Evolutionary conservation across 2,113 vertebrate species (phyloP).

Genomic region (Cyprinodon tularosa): DNA sequence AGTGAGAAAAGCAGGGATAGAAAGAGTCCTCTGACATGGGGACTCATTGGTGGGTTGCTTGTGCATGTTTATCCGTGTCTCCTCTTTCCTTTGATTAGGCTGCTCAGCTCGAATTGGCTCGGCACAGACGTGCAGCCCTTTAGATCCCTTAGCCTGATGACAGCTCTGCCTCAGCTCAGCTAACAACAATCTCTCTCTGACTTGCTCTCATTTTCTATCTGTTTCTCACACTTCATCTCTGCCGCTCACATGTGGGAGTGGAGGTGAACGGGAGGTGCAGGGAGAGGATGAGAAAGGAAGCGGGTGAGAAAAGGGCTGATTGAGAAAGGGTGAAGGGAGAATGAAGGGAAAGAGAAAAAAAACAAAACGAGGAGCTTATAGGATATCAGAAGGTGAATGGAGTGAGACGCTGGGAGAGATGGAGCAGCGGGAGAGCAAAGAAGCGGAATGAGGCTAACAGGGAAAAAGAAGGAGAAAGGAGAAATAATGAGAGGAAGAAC

Average conservation of each 20-base stretch:
- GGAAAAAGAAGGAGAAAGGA: constrained; percentile 12
- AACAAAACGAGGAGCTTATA: constrained; percentile 43
- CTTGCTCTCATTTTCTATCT: constrained; percentile 60
- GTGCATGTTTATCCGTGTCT: constrained; percentile 15
- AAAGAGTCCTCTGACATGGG: constrained; percentile 32
- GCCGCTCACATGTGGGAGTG: constrained; percentile 72
- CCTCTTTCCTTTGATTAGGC: constrained; percentile 77
- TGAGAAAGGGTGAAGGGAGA: constrained; percentile 42
- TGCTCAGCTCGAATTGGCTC: constrained; percentile 76
- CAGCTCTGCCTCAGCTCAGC: constrained; percentile 74
- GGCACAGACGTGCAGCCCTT: constrained; percentile 71
- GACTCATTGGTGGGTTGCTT: constrained; percentile 37
- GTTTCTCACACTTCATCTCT: constrained; percentile 65
- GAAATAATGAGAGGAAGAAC: constrained; percentile 43
- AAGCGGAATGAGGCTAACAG: constrained; percentile 38
- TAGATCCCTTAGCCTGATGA: constrained; percentile 77
- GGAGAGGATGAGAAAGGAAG: constrained; percentile 32
- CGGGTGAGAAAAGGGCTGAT: constrained; percentile 45
- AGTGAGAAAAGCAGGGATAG: constrained; percentile 28
- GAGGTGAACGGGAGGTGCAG: constrained; percentile 59
- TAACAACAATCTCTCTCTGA: constrained; percentile 66
- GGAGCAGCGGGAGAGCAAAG: constrained; percentile 52
- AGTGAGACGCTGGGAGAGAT: constrained; percentile 53
- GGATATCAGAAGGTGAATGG: constrained; percentile 60
- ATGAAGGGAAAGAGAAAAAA: constrained; percentile 54